phyloP scores from a whole-genome alignment of 2,888 invertebrate genomes.

The Plagodis pulveraria region DNA sequence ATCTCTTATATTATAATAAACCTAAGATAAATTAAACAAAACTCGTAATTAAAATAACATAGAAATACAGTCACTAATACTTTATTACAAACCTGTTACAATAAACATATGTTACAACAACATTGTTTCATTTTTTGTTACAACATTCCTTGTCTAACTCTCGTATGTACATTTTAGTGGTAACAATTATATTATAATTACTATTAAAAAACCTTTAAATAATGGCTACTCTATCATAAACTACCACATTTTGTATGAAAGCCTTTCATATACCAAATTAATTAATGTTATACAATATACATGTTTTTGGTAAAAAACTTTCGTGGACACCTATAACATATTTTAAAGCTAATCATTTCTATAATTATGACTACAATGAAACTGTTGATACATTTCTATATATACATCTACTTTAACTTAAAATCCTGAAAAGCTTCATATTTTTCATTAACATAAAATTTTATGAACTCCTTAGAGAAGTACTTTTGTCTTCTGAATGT shows the following conservation, averaged over 20 bases:
- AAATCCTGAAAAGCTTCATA: slow-evolving; percentile 13
- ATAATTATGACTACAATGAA: slow-evolving; percentile 75
- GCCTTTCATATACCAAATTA: slow-evolving; percentile 72
- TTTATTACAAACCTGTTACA: slow-evolving; percentile 72
- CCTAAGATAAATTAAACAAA: slow-evolving; percentile 8
- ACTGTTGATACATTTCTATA: slow-evolving; percentile 55
- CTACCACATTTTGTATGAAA: slow-evolving; percentile 79
- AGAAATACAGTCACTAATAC: slow-evolving; percentile 58
- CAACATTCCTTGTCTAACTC: slow-evolving; percentile 55
- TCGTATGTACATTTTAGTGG: slow-evolving; percentile 70
- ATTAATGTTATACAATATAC: slow-evolving; percentile 74
- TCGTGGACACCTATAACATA: slow-evolving; percentile 59
- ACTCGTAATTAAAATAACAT: slow-evolving; percentile 45
- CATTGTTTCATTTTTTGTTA: slow-evolving; percentile 41
- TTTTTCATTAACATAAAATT: slow-evolving; percentile 11
- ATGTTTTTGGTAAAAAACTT: slow-evolving; percentile 81
- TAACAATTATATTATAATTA: slow-evolving; percentile 67
- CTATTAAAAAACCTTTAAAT: slow-evolving; percentile 69
- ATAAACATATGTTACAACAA: slow-evolving; percentile 35
- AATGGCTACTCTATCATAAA: slow-evolving; percentile 54
- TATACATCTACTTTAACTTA: slow-evolving; percentile 48
- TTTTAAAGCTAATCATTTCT: slow-evolving; percentile 81
- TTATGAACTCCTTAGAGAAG: neutral
- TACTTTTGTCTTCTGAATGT: no score
- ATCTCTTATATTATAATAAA: neutral